These are phyloP conservation scores for Ochropleura leucogaster DNA, from an alignment of 2,888 invertebrate genomes.

Conservation along the genomic window DNA sequence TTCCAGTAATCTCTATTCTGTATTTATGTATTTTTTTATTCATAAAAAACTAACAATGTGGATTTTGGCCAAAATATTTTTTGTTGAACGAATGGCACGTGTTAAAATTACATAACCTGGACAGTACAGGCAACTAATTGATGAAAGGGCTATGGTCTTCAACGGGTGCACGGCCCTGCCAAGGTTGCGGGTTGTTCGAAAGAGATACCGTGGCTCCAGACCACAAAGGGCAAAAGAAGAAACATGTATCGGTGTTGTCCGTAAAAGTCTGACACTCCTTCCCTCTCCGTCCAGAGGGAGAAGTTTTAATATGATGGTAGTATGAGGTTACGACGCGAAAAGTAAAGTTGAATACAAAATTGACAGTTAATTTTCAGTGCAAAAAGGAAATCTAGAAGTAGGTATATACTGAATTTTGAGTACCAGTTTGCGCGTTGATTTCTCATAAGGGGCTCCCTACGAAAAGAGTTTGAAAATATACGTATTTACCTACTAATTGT, in stretches of 20 bases:
- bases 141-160: too few species aligned
- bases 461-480: too few species aligned
- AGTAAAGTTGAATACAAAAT: neutral
- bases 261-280: too few species aligned
- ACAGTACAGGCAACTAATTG: neutral
- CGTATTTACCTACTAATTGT: too few species aligned
- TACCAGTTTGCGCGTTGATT: neutral
- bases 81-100: neutral
- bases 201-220: too few species aligned
- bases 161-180: too few species aligned
- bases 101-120: neutral
- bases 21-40: conserved; percentile 7
- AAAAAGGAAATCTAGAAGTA: neutral
- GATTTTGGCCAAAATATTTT: neutral
- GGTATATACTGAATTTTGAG: neutral
- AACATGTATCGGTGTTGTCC: too few species aligned
- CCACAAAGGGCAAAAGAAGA: too few species aligned
- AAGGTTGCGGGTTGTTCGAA: too few species aligned
- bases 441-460: too few species aligned
- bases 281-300: too few species aligned
- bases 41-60: neutral
- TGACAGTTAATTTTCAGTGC: neutral
- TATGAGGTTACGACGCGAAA: neutral
- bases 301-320: too few species aligned
- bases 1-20: conserved; percentile 35